phyloP scores from a whole-genome alignment of 2,888 invertebrate species.

The Sympetrum striolatum region DNA sequence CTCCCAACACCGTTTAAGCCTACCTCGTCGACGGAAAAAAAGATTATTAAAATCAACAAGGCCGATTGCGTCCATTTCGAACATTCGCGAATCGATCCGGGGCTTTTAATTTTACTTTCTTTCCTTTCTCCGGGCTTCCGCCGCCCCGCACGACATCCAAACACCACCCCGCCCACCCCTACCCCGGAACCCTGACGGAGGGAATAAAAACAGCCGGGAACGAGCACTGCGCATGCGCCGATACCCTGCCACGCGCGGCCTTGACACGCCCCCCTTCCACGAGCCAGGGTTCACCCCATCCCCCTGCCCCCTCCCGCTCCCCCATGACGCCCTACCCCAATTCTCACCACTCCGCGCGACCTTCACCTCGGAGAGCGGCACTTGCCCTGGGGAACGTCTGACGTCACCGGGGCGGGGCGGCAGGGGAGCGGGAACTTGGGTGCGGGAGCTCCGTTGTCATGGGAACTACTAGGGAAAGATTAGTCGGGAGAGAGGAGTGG shows the following conservation, averaged over 20 bases:
- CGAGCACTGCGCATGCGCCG: background rate
- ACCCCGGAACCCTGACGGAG: background rate
- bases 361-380: constrained; percentile 32
- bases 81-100: background rate
- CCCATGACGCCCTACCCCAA: constrained; percentile 30
- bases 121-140: background rate
- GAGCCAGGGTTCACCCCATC: background rate
- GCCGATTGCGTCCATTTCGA: background rate
- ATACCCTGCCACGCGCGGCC: constrained; percentile 36
- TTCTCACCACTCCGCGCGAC: background rate
- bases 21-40: too few species aligned
- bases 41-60: background rate
- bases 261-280: constrained; percentile 4
- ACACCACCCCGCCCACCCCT: background rate
- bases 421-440: background rate
- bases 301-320: background rate
- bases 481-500: background rate
- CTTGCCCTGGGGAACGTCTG: constrained; percentile 38
- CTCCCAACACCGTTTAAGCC: background rate
- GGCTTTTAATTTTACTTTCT: constrained; percentile 1
- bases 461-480: constrained; percentile 22
- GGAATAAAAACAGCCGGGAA: background rate
- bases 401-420: constrained; percentile 4
- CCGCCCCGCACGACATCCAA: background rate
- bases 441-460: constrained; percentile 35